These are phyloP conservation scores for Hoplodrina blanda DNA, from an alignment of 2,888 invertebrate species.

Conservation along the genomic window DNA sequence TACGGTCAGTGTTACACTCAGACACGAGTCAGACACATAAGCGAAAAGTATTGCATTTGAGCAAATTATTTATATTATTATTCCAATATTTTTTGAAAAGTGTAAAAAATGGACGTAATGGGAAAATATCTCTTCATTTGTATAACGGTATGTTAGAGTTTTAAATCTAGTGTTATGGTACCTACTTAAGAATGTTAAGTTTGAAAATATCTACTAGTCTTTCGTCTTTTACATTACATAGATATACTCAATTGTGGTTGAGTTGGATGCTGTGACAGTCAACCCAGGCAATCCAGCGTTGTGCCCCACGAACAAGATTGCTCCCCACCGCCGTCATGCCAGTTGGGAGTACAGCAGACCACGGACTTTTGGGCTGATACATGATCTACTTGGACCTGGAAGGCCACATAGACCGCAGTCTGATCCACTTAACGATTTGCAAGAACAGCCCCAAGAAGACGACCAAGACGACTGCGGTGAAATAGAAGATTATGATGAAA, in stretches of 20 bases:
- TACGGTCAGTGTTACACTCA: slow-evolving; percentile 72
- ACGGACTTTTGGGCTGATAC: slow-evolving; percentile 80
- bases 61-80: slow-evolving; percentile 13
- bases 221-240: slow-evolving; percentile 53
- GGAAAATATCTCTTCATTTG: slow-evolving; percentile 41
- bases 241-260: slow-evolving; percentile 66
- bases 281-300: slow-evolving; percentile 79
- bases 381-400: slow-evolving; percentile 75
- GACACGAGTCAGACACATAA: slow-evolving; percentile 72
- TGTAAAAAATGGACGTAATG: slow-evolving; percentile 25
- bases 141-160: slow-evolving; percentile 47
- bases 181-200: neutral
- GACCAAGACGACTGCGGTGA: slow-evolving; percentile 84
- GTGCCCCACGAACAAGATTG: slow-evolving; percentile 87
- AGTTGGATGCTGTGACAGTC: slow-evolving; percentile 78
- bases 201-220: neutral
- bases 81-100: slow-evolving; percentile 10
- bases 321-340: slow-evolving; percentile 76
- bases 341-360: slow-evolving; percentile 67
- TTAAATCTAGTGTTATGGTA: neutral
- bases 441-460: slow-evolving; percentile 81
- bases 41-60: slow-evolving; percentile 64
- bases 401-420: slow-evolving; percentile 58
- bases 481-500: slow-evolving; percentile 87
- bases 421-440: slow-evolving; percentile 69